Percentiles rank a stretch among this genome's conserved stretches.
Conservation (phyloP, 2,888 invertebrate species). For the Dicyrtomina minuta region DNA sequence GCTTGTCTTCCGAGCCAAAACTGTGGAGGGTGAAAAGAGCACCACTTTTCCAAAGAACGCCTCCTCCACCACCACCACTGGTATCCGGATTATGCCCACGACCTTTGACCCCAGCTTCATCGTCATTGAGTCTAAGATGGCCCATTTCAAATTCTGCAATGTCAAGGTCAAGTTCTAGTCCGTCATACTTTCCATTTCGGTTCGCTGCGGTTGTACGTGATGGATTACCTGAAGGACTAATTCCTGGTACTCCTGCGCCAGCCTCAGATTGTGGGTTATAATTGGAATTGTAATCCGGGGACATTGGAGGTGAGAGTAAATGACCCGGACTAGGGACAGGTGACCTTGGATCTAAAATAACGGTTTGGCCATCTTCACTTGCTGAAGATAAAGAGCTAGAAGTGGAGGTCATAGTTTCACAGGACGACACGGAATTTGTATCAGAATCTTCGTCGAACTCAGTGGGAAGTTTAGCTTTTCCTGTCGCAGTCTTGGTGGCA, state of each 20-base stretch:
- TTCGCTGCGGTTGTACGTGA: too few relatives aligned
- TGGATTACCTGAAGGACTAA: too few relatives aligned
- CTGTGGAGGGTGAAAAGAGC: slow-evolving; percentile 39
- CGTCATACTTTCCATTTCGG: too few relatives aligned
- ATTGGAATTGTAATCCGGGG: too few relatives aligned
- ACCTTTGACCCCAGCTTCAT: neutral
- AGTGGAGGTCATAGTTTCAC: slow-evolving; percentile 32
- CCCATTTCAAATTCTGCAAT: neutral
- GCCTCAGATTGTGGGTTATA: too few relatives aligned
- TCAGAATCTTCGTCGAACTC: slow-evolving; percentile 11
- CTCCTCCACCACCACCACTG: too few relatives aligned
- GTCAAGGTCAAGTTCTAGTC: too few relatives aligned
- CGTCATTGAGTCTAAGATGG: neutral
- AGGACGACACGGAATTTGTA: slow-evolving; percentile 18
- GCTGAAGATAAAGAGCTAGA: slow-evolving; percentile 21
- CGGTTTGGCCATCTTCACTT: slow-evolving; percentile 31
- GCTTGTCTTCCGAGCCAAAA: slow-evolving; percentile 56
- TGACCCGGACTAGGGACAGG: neutral
- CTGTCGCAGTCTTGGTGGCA: too few relatives aligned
- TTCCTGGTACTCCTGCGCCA: too few relatives aligned
- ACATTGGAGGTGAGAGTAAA: too few relatives aligned
- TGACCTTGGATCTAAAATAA: slow-evolving; percentile 18
- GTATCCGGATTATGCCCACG: too few relatives aligned
- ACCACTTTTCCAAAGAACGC: slow-evolving; percentile 23
- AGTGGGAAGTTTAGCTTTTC: neutral